Base-by-base conservation (phyloP, 23 tunicate species). In the Styela clava region DNA sequence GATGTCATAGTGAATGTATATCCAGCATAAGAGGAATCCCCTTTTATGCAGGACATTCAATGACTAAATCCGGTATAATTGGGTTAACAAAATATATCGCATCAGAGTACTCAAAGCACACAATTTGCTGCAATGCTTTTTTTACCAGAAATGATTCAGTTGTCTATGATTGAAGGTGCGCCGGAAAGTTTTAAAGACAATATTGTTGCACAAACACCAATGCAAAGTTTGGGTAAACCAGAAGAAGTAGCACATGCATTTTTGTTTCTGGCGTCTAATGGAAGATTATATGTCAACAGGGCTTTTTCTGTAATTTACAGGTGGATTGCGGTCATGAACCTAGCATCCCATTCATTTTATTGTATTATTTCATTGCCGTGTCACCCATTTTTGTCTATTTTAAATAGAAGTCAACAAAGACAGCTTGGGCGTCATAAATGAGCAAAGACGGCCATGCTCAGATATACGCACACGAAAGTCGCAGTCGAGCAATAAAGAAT, bases 21-120 rank as follows among this genome's bases (percentile, higher is more conserved):
- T 68, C 73, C 19, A 89, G 88, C 29, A 79, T 79, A 26, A 71
- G 32, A 21, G 77, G 77, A 71, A 28, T 71, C 35, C 35, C 35
- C 16, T 27, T 5, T 16, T 28, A 29, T 16, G 3, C 35, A 2
- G 83, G 83, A 56, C 86, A 91, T 79, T 88, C 91, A n/a, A 91
- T 91, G 29, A 82, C 97, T 9, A 91, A 91, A 83, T 87, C 91
- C 1, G 91, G 91, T 34, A 91, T 91, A 24, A 83, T 86, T 29
- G 88, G 83, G 1, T 86, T 91, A 74, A 86, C 97, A 23, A 86
- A 86, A 83, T 33, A 83, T 2, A 74, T 83, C 61, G 97, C 91
- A 32, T 34, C 52, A 1, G 97, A 91, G 71, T 34, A 83, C 69
- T 85, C 83, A 52, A 71, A 28, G 24, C 77, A 18, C 36, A 71